Conservation (phyloP, 2,888 invertebrate species). For the Leptopilina syphax region DNA sequence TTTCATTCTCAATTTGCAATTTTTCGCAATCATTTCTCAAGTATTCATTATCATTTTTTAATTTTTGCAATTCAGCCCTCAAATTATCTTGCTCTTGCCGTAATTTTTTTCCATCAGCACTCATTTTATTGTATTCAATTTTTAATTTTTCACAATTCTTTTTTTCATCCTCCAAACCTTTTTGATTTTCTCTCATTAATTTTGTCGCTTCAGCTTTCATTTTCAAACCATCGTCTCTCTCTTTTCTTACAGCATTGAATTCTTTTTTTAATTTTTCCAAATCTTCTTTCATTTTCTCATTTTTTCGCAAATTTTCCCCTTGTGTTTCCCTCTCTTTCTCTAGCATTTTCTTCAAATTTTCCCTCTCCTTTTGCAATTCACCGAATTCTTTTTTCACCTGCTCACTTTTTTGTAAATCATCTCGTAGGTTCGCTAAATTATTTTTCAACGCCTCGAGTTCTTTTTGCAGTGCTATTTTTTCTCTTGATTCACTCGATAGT, state of each 20-base stretch:
- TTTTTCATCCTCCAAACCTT: slow-evolving; percentile 31
- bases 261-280: slow-evolving; percentile 42
- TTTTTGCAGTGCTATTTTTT: slow-evolving; percentile 40
- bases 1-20: slow-evolving; percentile 33
- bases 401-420: slow-evolving; percentile 47
- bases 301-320: slow-evolving; percentile 47
- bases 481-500: slow-evolving; percentile 49
- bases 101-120: slow-evolving; percentile 45
- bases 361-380: slow-evolving; percentile 34
- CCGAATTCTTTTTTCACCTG: slow-evolving; percentile 42
- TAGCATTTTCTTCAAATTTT: slow-evolving; percentile 49
- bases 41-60: slow-evolving; percentile 38
- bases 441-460: slow-evolving; percentile 51
- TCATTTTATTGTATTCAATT: slow-evolving; percentile 36
- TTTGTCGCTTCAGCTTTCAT: slow-evolving; percentile 43
- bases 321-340: slow-evolving; percentile 41
- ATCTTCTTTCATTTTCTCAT: slow-evolving; percentile 20
- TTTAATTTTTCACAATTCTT: slow-evolving; percentile 17
- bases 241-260: slow-evolving; percentile 36
- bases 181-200: slow-evolving; percentile 42
- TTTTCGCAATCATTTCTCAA: slow-evolving; percentile 42
- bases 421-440: slow-evolving; percentile 48
- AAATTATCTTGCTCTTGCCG: slow-evolving; percentile 47
- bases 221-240: slow-evolving; percentile 27
- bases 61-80: slow-evolving; percentile 48